These are phyloP conservation scores for Crypturellus undulatus DNA, from an alignment of 2,113 vertebrate genomes.

Conservation along the genomic window DNA sequence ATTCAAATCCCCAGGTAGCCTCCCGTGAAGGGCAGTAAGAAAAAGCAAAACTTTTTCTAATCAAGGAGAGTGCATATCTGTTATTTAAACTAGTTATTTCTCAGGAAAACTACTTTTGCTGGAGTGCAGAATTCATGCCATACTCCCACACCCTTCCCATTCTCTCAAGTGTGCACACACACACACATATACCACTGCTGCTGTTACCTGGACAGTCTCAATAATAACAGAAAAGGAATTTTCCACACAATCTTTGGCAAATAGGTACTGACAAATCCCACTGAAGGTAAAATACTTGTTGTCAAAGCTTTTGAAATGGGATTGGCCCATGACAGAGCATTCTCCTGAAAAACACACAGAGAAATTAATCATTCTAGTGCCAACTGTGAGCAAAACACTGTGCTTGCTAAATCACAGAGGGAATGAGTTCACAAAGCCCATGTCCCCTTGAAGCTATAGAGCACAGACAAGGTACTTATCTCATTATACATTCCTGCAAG, in stretches of 20 bases:
- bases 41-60: slow-evolving; percentile 44
- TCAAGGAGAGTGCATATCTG: slow-evolving; percentile 13
- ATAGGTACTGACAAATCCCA: slow-evolving; percentile 91
- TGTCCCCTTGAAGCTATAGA: not conserved
- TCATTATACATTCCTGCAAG: not conserved
- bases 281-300: slow-evolving; percentile 94
- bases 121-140: not conserved
- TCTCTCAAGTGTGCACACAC: fast-evolving
- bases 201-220: slow-evolving; percentile 90
- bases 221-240: slow-evolving; percentile 89
- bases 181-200: not conserved
- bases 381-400: fast-evolving
- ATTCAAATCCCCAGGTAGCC: not conserved
- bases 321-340: slow-evolving; percentile 93
- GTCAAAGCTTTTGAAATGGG: slow-evolving; percentile 97
- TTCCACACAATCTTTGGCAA: slow-evolving; percentile 88
- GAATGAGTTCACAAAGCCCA: not conserved
- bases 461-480: not conserved
- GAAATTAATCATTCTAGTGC: not conserved
- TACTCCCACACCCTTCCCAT: not conserved
- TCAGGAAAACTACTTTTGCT: slow-evolving; percentile 22
- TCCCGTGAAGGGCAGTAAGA: not conserved
- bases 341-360: slow-evolving; percentile 80
- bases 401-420: not conserved
- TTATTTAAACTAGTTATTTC: slow-evolving; percentile 51